Percentiles rank a stretch among this genome's conserved stretches.
phyloP scores from a whole-genome alignment of 1,140 invertebrate genomes.

The Maniola jurtina region DNA sequence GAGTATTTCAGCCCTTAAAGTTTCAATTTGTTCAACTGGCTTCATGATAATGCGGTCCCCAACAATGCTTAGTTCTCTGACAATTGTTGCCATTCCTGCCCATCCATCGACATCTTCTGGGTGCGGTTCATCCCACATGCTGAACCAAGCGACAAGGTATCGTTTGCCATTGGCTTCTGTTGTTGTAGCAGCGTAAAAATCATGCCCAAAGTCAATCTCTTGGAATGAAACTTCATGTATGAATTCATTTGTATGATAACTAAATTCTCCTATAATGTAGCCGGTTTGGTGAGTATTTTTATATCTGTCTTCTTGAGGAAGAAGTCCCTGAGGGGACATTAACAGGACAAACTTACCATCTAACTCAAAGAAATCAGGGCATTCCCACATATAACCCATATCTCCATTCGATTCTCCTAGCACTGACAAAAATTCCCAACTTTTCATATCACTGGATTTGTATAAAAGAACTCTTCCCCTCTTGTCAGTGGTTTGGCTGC shows the following conservation, averaged over 20 bases:
- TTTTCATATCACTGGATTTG: slow-evolving; percentile 58
- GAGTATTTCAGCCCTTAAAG: slow-evolving; percentile 42
- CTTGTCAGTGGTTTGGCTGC: slow-evolving; percentile 59
- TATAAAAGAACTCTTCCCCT: slow-evolving; percentile 65
- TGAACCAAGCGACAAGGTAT: slow-evolving; percentile 65
- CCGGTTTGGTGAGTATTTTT: slow-evolving; percentile 24
- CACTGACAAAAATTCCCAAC: slow-evolving; percentile 64
- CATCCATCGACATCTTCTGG: slow-evolving; percentile 67
- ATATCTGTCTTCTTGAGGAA: slow-evolving; percentile 21
- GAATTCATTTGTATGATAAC: slow-evolving; percentile 22
- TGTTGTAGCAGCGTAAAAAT: slow-evolving; percentile 73
- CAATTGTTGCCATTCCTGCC: slow-evolving; percentile 64
- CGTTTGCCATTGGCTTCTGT: slow-evolving; percentile 59
- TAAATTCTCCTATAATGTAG: slow-evolving; percentile 17
- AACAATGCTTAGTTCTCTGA: slow-evolving; percentile 58
- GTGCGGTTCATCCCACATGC: slow-evolving; percentile 67
- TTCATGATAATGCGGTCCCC: slow-evolving; percentile 53
- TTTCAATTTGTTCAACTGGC: slow-evolving; percentile 48
- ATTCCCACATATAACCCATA: slow-evolving; percentile 72
- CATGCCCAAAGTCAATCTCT: slow-evolving; percentile 71
- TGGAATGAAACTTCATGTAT: slow-evolving; percentile 50
- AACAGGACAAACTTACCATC: slow-evolving; percentile 28
- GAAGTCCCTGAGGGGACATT: slow-evolving; percentile 23
- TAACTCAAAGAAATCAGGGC: slow-evolving; percentile 47
- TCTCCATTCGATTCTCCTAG: slow-evolving; percentile 59